phyloP scores from a whole-genome alignment of 2,888 invertebrate species.

The Prostheceraeus crozeri region DNA sequence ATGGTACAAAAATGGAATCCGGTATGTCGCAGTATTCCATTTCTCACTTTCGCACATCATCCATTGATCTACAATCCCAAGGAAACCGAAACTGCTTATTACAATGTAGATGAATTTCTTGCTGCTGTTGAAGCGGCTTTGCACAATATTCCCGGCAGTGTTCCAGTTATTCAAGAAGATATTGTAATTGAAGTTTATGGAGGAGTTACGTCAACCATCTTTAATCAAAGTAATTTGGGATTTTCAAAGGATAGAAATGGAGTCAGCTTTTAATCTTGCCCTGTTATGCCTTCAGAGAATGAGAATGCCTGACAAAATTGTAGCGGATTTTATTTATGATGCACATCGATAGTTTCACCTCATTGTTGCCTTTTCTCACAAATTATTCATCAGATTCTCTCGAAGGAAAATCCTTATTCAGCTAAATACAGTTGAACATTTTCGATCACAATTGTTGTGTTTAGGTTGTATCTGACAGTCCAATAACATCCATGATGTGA shows the following conservation, averaged over 20 bases:
- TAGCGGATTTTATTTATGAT: too few species aligned
- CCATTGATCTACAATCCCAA: slow-evolving; percentile 60
- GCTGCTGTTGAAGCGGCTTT: background rate
- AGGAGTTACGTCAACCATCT: slow-evolving; percentile 68
- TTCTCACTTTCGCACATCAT: slow-evolving; percentile 71
- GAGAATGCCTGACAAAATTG: too few species aligned
- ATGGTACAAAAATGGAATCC: slow-evolving; percentile 70
- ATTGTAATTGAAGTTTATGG: slow-evolving; percentile 74
- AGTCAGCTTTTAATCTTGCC: slow-evolving; percentile 61
- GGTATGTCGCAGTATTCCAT: slow-evolving; percentile 70
- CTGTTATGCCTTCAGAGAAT: slow-evolving; percentile 3
- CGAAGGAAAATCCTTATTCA: too few species aligned
- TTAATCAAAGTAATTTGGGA: slow-evolving; percentile 73
- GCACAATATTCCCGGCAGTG: background rate
- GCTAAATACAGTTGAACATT: too few species aligned
- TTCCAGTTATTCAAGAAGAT: slow-evolving; percentile 56
- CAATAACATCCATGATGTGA: too few species aligned
- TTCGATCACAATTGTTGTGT: too few species aligned
- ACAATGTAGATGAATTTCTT: slow-evolving; percentile 57
- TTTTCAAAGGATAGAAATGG: slow-evolving; percentile 79
- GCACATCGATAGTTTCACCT: too few species aligned
- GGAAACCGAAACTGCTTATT: slow-evolving; percentile 52
- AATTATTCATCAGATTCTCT: too few species aligned
- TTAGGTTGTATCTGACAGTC: too few species aligned
- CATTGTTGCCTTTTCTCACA: too few species aligned